Evolutionary conservation across 2,113 vertebrate species (phyloP).

Genomic region (Pelusios castaneus): DNA sequence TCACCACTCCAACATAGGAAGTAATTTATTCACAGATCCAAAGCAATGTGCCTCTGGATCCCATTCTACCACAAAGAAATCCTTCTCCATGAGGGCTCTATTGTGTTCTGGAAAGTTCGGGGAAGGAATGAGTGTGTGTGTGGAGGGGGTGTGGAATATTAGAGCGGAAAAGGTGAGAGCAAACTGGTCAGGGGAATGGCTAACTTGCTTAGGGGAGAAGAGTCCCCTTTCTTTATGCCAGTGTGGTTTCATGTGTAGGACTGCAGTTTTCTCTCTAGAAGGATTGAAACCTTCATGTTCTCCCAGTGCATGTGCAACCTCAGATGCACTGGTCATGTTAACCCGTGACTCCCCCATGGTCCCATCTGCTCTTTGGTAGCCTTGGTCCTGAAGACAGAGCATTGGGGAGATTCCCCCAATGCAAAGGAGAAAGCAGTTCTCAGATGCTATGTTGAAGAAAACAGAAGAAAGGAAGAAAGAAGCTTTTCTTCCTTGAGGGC

Average conservation of each 20-base stretch:
- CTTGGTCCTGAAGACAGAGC: background rate
- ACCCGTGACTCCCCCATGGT: background rate
- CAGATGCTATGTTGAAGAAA: background rate
- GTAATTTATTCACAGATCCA: constrained; percentile 66
- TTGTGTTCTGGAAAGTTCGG: background rate
- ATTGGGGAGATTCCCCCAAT: background rate
- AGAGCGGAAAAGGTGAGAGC: background rate
- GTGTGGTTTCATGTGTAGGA: background rate
- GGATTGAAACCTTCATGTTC: background rate
- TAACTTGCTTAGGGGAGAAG: background rate
- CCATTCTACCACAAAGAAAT: background rate
- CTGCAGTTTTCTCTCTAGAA: background rate
- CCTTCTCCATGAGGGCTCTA: background rate
- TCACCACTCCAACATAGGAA: constrained; percentile 57
- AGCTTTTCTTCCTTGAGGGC: background rate
- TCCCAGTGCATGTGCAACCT: background rate
- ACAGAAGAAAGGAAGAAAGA: background rate
- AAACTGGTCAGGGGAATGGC: accelerated
- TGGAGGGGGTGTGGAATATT: no score
- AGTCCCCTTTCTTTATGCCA: background rate
- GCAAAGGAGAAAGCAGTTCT: background rate
- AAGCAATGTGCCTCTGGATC: background rate
- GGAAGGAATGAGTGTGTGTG: background rate
- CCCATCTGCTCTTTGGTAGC: background rate
- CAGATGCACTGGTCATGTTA: background rate